Evolutionary conservation across 2,888 invertebrate species (phyloP).

Genomic region (Drosophila sordidula): DNA sequence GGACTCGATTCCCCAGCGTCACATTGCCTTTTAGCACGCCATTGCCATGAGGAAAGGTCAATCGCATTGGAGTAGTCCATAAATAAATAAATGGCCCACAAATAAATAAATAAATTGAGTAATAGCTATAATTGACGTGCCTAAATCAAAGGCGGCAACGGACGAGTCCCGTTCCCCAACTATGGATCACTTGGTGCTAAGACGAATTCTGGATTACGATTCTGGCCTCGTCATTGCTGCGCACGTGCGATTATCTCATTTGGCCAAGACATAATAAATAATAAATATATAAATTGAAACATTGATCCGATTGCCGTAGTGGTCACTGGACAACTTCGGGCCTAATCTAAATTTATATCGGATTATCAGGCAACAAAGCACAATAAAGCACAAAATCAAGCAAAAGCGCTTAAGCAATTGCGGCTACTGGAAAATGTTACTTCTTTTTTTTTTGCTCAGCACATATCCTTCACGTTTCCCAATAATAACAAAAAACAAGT

Average conservation of each 20-base stretch:
- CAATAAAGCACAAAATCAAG: constrained; percentile 31
- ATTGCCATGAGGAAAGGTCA: constrained; percentile 29
- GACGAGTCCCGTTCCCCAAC: background rate
- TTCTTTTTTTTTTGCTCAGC: constrained; percentile 34
- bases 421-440: constrained; percentile 4
- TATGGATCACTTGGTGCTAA: background rate
- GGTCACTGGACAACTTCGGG: constrained; percentile 46
- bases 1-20: constrained; percentile 45
- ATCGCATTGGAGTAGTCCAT: constrained; percentile 39
- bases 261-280: background rate
- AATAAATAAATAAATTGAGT: constrained; percentile 76
- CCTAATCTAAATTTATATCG: constrained; percentile 66
- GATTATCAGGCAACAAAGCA: constrained; percentile 48
- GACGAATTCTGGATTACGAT: constrained; percentile 21
- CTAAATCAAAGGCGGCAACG: constrained; percentile 42
- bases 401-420: constrained; percentile 29
- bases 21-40: constrained; percentile 45
- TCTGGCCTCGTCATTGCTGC: constrained; percentile 40
- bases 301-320: constrained; percentile 29
- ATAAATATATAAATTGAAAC: constrained; percentile 13
- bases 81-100: constrained; percentile 59
- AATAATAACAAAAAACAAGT: too few relatives aligned
- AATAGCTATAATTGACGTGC: constrained; percentile 74
- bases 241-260: constrained; percentile 55
- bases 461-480: constrained; percentile 39